Base-by-base conservation (phyloP, 2,797 vertebrate genomes). In the Xenentodon cancila region DNA sequence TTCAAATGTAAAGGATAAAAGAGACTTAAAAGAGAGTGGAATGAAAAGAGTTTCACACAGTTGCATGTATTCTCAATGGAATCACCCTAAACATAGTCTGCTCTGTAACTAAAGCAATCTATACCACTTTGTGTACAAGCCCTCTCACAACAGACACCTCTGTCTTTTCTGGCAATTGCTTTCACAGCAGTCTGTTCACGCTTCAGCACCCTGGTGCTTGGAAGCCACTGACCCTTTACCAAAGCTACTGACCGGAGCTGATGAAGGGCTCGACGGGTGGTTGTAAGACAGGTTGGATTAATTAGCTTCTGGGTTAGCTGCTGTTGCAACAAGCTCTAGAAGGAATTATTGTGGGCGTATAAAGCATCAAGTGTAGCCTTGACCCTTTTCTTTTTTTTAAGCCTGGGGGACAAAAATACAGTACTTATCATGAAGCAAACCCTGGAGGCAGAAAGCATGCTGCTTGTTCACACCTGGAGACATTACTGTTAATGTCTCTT, bases 281-380 rank as follows among this genome's bases (percentile, higher is more conserved):
- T 77, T 88, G 87, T 88, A 86, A 85, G 76, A 77, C 68, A 77
- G 76, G 79, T 73, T 84, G 81, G 80, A 87, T 91, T 92, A 90
- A 91, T 92, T 90, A 91, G 76, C 77, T 85, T 73, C 75, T 59
- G 73, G 84, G 74, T 73, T 78, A 71, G 82, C 67, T 73, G 74
- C 49, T 77, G 78, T 66, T 79, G 59, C n/a, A 15, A 48, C 63
- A 68, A 55, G 57, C 77, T 80, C 58, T 59, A 68, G 64, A 61
- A 81, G 63, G 70, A 75, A 84, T 84, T 58, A 79, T 61, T 53
- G 69, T 81, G 71, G 74, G 64, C 40, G 71, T 80, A 81, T 81
- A 81, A 84, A 71, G 55, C 75, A 74, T 40, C 3, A 27, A 77
- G 79, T 81, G 27, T 49, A 68, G 75, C 27, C 53, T 15, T 82